A percentile compares a stretch with the other conserved stretches of the same genome.
Evolutionary conservation across 2,113 vertebrate genomes (phyloP).

Genomic region (Rhea americana): DNA sequence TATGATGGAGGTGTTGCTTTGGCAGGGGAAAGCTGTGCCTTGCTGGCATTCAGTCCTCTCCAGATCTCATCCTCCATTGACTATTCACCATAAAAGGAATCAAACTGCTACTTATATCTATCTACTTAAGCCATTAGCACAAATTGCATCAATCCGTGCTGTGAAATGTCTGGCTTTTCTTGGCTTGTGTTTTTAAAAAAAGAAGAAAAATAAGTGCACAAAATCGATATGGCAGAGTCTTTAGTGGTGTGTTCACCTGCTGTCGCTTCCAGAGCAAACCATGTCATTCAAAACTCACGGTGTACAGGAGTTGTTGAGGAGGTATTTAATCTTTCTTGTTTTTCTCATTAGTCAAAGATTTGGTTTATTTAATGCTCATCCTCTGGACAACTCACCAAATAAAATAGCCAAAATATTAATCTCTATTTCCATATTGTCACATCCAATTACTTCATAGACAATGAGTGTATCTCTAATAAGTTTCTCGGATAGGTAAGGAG

Average conservation of each 20-base stretch:
- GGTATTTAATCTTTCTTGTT: neutral
- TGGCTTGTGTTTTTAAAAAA: constrained; percentile 29
- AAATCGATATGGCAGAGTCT: constrained; percentile 22
- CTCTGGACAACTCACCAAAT: constrained; percentile 21
- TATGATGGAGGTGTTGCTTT: neutral
- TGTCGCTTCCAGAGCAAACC: neutral
- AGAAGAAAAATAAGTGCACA: neutral
- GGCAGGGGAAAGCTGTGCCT: neutral
- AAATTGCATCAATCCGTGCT: constrained; percentile 29
- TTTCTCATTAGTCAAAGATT: neutral
- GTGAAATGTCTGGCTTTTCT: constrained; percentile 34
- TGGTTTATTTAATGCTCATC: constrained; percentile 29
- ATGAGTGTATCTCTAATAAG: constrained; percentile 10
- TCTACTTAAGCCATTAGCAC: constrained; percentile 3
- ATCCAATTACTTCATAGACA: constrained; percentile 25
- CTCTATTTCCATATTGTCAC: neutral
- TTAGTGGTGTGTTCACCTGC: neutral
- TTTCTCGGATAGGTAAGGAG: constrained; percentile 11
- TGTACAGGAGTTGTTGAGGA: neutral
- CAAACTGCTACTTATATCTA: neutral
- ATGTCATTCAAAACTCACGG: neutral
- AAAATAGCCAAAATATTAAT: constrained; percentile 38
- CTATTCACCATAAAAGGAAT: neutral
- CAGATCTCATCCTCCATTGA: neutral
- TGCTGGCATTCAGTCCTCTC: neutral